Conservation (phyloP, 2,888 invertebrate genomes). For the Salpingus planirostris region DNA sequence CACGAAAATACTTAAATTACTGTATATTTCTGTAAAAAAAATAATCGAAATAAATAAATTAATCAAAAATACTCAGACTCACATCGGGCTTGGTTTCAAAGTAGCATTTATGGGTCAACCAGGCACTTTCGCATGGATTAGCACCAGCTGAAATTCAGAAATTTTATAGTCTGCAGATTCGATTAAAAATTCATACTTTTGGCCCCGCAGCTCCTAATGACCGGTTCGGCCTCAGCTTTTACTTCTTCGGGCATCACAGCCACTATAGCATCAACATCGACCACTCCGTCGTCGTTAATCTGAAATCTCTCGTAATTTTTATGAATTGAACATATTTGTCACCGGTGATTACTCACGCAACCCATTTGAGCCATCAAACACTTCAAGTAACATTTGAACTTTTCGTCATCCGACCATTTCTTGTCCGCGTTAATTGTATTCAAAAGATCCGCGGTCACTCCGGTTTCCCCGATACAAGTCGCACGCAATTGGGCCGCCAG, state of each 20-base stretch:
- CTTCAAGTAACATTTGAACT: conserved; percentile 37
- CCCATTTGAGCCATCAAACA: conserved; percentile 31
- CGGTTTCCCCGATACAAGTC: conserved; percentile 32
- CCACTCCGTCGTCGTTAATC: conserved; percentile 38
- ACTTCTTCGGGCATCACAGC: conserved; percentile 37
- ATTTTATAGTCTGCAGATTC: background rate
- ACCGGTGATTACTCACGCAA: conserved; percentile 27
- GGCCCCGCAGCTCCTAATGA: conserved; percentile 33
- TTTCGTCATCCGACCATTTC: conserved; percentile 22
- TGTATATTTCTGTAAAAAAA: too few relatives aligned
- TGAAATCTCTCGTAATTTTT: conserved; percentile 16
- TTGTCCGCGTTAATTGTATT: conserved; percentile 7
- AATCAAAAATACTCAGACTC: too few relatives aligned
- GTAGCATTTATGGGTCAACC: conserved; percentile 34
- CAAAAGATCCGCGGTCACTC: conserved; percentile 32
- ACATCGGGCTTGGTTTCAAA: conserved; percentile 21
- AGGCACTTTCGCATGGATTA: conserved; percentile 32
- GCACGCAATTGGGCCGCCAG: conserved; percentile 31
- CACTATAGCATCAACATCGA: conserved; percentile 37
- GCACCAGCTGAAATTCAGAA: conserved; percentile 23
- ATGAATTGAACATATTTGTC: background rate
- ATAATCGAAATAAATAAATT: too few relatives aligned
- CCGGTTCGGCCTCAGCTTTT: conserved; percentile 24
- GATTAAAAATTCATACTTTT: conserved; percentile 26
- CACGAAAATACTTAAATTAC: too few relatives aligned